Evolutionary conservation across 2,113 vertebrate species (phyloP).

Genomic region (Hucho hucho): DNA sequence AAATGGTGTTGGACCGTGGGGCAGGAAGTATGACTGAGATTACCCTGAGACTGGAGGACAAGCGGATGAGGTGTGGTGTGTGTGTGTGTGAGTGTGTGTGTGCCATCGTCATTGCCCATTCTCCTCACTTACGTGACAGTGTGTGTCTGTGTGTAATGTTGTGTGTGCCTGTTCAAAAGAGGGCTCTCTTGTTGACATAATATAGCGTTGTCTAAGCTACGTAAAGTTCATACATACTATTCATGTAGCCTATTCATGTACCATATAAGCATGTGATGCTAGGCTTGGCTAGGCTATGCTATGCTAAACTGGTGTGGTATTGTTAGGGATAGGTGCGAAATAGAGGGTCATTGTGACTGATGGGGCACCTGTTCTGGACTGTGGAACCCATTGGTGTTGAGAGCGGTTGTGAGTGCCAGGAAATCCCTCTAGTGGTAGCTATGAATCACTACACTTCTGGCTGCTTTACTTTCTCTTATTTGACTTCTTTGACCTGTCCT

Average conservation of each 20-base stretch:
- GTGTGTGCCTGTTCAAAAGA: background rate
- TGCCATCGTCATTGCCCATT: background rate
- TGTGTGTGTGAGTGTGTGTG: background rate
- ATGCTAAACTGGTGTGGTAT: too few relatives aligned
- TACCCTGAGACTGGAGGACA: background rate
- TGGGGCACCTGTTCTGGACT: background rate
- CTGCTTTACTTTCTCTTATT: background rate
- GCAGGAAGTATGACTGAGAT: background rate
- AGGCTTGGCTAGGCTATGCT: too few relatives aligned
- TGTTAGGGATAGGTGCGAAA: background rate
- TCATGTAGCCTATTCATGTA: too few relatives aligned
- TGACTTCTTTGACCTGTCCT: background rate
- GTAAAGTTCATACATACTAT: too few relatives aligned
- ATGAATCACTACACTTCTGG: conserved; percentile 1
- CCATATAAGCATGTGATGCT: too few relatives aligned
- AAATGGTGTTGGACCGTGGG: background rate
- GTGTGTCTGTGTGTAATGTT: background rate
- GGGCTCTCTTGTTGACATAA: too few relatives aligned
- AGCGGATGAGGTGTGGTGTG: background rate
- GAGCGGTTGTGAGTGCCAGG: background rate
- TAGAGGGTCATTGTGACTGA: background rate
- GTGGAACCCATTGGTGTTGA: background rate
- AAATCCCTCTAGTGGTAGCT: conserved; percentile 8
- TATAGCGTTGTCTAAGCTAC: too few relatives aligned
- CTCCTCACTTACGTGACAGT: too few relatives aligned